Evolutionary conservation across 2,113 vertebrate genomes (phyloP), one percentile per base, ranked within the genome.

Genomic region (Malurus alboscapulatus): DNA sequence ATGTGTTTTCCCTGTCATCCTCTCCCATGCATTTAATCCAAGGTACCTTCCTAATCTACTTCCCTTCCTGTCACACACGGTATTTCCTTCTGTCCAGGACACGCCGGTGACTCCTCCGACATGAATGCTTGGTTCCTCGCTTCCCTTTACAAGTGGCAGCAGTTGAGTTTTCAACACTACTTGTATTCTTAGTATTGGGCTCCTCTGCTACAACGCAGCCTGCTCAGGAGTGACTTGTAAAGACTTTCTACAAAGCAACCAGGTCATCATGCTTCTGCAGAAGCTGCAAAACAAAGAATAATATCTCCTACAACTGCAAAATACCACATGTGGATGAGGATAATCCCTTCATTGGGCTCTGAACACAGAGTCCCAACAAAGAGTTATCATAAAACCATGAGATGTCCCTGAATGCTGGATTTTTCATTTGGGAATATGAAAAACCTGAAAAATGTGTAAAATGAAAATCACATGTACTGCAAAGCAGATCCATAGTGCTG

Each of bases 401-500:
- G 63, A 80, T 79, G 84, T 71, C 26, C 72, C 75, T 53, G 65
- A 88, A 77, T 1, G 3, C 68, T 86, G 82, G 63, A 27, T 91
- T 95, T 95, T 95, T 91, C 30, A 45, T 86, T 86, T 80, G 67
- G 68, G 59, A 29, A 36, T 65, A 44, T 45, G 71, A 83, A 74
- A 65, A 48, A 94, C 73, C 67, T 61, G 79, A 94, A 96, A 93
- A 89, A 91, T 84, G 59, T 96, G 79, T 86, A 88, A 90, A 96
- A 96, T 94, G 91, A 94, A 88, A 95, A 94, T 96, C 95, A 95
- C 68, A 77, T 92, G 91, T 91, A 83, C 48, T 63, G 63, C 44
- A 87, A 88, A 92, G 57, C 71, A 85, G 51, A 36, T 58, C 36
- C 51, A 74, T 55, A 91, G 51, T 55, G 38, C 51, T 91, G 53